Base-by-base conservation (phyloP, 2,888 invertebrate genomes). In the Epinotia brunnichana region DNA sequence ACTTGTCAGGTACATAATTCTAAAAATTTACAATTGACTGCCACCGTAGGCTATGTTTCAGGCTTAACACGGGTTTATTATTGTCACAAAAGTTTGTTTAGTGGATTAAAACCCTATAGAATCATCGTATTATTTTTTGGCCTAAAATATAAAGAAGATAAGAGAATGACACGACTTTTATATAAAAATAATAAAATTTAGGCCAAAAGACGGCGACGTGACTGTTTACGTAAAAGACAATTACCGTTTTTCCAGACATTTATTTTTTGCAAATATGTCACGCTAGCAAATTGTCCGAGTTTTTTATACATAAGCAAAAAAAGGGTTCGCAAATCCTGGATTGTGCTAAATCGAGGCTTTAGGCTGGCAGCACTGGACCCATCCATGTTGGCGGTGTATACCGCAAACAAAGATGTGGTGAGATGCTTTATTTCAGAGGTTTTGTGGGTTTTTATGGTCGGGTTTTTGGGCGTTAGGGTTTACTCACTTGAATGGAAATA, bases 311-410 rank as follows among this genome's bases (percentile, higher is more conserved):
- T 66, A 24, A 48, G 60, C 29, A 71, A 71, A 71, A 71, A 71
- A 61, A 66, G 71, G 66, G 66, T 67, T 54, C 44, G 60, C 48
- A 67, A 67, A 67, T 60, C 71, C 66, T 44, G 66, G 66, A 61
- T 71, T 71, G 71, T 67, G 44, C 48, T 71, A 60, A 71, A 67
- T 61, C 59, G 60, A 54, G 66, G 71, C 15, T 67, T 64, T 71
- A 17, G 51, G 64, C 39, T 59, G 59, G 68, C 41, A 71, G 35
- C 71, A 67, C 24, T 59, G 64, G 51, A 41, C 35, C 29, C 21
- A 59, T 17, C 13, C 24, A 41, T 21, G 63, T 19, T 19, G 53
- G 51, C 35, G 19, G 24, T 53, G 29, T 53, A 60, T 69, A 48
- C 48, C 62, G 51, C 68, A 62, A 72, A 72, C 67, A 68, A 68